Evolutionary conservation across 1,140 invertebrate species (phyloP).

Genomic region (Myzus persicae): DNA sequence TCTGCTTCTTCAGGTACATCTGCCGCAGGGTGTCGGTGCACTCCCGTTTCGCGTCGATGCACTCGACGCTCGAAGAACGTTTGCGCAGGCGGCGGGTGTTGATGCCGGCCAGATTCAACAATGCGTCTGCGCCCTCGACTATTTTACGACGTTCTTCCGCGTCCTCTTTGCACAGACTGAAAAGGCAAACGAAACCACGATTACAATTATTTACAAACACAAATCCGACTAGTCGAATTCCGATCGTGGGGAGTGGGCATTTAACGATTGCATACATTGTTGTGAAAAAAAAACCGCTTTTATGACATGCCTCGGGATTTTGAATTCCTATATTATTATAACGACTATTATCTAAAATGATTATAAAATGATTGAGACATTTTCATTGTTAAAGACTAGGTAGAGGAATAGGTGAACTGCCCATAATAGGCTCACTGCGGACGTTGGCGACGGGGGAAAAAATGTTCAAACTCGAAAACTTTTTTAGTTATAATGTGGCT

Average conservation of each 20-base stretch:
- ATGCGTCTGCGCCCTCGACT: slow-evolving; percentile 77
- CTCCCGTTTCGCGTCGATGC: slow-evolving; percentile 44
- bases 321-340: neutral
- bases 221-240: neutral
- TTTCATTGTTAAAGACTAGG: neutral
- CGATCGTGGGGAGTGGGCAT: no score
- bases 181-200: slow-evolving; percentile 58
- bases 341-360: no score
- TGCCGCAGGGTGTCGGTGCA: slow-evolving; percentile 23
- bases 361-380: neutral
- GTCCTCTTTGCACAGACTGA: slow-evolving; percentile 71
- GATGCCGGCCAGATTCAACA: slow-evolving; percentile 77
- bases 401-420: neutral
- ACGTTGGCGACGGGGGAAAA: neutral
- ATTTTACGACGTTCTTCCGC: slow-evolving; percentile 79
- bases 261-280: neutral
- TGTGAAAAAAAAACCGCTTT: neutral
- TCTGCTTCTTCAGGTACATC: slow-evolving; percentile 39
- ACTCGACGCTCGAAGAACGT: slow-evolving; percentile 49
- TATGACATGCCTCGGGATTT: neutral
- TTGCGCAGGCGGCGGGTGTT: slow-evolving; percentile 62
- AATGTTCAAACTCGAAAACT: neutral
- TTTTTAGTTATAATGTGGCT: neutral
- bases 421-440: neutral
- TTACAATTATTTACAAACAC: no score